Percentiles rank a stretch among this genome's conserved stretches.
These are phyloP conservation scores for Campylomormyrus tamandua DNA, from an alignment of 2,113 vertebrate genomes.

Conservation along the genomic window DNA sequence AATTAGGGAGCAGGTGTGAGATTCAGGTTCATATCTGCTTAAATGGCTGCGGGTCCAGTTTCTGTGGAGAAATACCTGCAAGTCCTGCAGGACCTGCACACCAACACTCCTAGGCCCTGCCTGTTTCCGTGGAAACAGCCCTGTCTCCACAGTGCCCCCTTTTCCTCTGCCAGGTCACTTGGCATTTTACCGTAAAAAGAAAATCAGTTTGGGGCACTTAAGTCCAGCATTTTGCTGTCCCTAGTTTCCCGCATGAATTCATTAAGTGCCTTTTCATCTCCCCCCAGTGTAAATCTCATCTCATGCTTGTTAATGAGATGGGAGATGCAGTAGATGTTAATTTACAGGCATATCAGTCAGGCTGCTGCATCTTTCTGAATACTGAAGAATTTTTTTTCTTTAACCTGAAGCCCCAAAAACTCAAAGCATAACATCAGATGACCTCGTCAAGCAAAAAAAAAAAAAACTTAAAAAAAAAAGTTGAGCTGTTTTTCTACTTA, in stretches of 20 bases:
- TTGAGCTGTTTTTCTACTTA: not conserved
- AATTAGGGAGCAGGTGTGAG: not conserved
- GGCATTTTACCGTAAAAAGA: not conserved
- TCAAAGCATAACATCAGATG: not conserved
- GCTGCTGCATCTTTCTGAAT: not conserved
- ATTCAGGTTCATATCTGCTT: not conserved
- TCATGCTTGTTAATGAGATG: not conserved
- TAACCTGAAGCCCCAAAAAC: not conserved
- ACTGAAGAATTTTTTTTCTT: not conserved
- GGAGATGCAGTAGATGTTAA: not conserved
- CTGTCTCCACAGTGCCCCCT: not conserved
- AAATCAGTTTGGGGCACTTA: not conserved
- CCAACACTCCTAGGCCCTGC: not conserved
- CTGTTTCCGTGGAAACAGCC: not conserved
- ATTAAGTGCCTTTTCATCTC: not conserved
- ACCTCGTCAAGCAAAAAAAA: not conserved
- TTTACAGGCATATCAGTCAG: not conserved
- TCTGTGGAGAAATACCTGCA: not conserved
- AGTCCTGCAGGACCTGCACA: not conserved
- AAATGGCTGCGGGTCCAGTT: not conserved
- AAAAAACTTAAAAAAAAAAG: not conserved
- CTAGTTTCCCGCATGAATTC: not conserved
- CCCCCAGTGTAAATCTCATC: conserved; percentile 1
- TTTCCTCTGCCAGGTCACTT: not conserved
- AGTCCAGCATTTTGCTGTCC: not conserved